These are phyloP conservation scores for Carpatolechia fugitivella DNA, from an alignment of 2,888 invertebrate genomes.

Conservation along the genomic window DNA sequence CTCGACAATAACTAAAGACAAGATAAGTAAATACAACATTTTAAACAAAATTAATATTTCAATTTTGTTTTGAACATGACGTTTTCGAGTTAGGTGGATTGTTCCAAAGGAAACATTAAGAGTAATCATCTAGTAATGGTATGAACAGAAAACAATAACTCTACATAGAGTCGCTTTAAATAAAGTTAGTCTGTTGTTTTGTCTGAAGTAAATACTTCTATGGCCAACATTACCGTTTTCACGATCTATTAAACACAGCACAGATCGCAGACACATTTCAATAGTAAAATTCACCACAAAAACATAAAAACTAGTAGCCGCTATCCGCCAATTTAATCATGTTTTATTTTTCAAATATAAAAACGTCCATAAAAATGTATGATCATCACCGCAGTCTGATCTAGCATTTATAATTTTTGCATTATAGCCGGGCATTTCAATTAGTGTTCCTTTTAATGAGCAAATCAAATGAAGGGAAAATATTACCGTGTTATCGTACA, in stretches of 20 bases:
- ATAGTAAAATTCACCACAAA: not conserved
- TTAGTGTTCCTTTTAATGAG: not conserved
- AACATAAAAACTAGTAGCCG: not conserved
- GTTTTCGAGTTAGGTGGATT: too few relatives aligned
- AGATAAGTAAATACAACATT: too few relatives aligned
- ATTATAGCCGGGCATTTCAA: not conserved
- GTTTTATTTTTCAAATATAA: not conserved
- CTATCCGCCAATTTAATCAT: not conserved
- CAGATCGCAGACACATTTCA: not conserved
- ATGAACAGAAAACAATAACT: too few relatives aligned
- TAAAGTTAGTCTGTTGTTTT: not conserved
- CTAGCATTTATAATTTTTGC: not conserved
- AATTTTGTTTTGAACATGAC: too few relatives aligned
- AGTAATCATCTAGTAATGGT: too few relatives aligned
- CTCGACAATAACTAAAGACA: too few relatives aligned
- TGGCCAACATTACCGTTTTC: not conserved
- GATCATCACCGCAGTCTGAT: constrained; percentile 5
- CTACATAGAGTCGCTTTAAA: too few relatives aligned
- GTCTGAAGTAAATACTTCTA: not conserved
- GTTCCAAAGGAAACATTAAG: too few relatives aligned
- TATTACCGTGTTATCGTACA: not conserved
- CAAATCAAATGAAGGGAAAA: not conserved
- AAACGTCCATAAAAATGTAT: not conserved
- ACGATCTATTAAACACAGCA: not conserved
- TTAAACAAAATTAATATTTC: too few relatives aligned